These are phyloP conservation scores for Achroia grisella DNA, from an alignment of 1,140 invertebrate species.

Conservation along the genomic window DNA sequence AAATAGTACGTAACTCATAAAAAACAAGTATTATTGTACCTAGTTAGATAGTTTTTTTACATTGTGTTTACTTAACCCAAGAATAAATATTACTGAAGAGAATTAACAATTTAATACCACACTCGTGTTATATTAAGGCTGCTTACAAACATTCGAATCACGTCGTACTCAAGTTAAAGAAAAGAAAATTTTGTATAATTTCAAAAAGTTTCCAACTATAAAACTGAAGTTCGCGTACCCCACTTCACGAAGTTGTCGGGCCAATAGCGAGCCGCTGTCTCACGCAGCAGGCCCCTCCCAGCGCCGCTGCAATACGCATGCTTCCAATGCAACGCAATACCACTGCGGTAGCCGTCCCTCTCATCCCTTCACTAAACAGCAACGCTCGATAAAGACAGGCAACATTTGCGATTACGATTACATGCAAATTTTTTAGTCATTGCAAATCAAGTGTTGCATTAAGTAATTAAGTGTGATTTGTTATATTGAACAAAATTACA, in stretches of 20 bases:
- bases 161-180: constrained; percentile 23
- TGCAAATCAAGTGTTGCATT: constrained; percentile 61
- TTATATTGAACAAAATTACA: constrained; percentile 34
- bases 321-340: constrained; percentile 36
- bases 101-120: too few species aligned
- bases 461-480: constrained; percentile 54
- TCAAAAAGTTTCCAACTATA: constrained; percentile 47
- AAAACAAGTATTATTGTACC: too few species aligned
- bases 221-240: constrained; percentile 49
- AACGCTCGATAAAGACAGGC: constrained; percentile 29
- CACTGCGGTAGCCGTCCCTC: constrained; percentile 28
- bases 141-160: constrained; percentile 22
- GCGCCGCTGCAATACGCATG: constrained; percentile 53
- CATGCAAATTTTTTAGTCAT: constrained; percentile 65
- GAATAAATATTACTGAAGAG: too few species aligned
- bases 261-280: constrained; percentile 37
- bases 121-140: neutral
- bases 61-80: too few species aligned
- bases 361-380: constrained; percentile 23
- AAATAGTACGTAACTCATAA: too few species aligned
- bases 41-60: too few species aligned
- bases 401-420: constrained; percentile 38
- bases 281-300: constrained; percentile 48
- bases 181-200: constrained; percentile 44
- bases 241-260: constrained; percentile 31